Conservation (phyloP, 2,113 vertebrate species). For the Tichodroma muraria region DNA sequence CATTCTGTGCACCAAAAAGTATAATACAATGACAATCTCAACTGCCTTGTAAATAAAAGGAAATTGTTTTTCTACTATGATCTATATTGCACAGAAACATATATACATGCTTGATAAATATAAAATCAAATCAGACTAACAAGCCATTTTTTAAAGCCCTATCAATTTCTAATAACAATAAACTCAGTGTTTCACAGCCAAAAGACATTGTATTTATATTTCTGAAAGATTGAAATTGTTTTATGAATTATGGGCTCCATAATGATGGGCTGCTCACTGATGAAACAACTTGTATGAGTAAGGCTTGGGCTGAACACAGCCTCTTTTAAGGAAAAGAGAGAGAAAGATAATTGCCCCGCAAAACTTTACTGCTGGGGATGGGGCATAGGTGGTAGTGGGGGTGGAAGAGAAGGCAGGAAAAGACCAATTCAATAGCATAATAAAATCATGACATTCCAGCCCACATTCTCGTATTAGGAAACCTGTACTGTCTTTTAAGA, state of each 20-base stretch:
- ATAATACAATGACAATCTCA: constrained; percentile 61
- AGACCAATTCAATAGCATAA: neutral
- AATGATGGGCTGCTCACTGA: neutral
- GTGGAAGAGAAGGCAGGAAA: neutral
- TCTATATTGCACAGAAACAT: constrained; percentile 27
- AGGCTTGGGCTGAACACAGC: neutral
- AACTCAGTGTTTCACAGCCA: neutral
- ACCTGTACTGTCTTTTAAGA: neutral
- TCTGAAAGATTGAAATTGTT: neutral
- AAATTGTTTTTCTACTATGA: constrained; percentile 62
- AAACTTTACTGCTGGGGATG: neutral
- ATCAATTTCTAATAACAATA: constrained; percentile 16
- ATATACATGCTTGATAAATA: constrained; percentile 29
- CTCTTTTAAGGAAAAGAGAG: neutral
- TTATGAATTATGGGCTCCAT: neutral
- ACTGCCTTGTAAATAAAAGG: constrained; percentile 69
- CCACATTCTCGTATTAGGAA: neutral
- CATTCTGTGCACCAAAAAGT: constrained; percentile 59
- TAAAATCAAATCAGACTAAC: constrained; percentile 17
- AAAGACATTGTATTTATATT: neutral
- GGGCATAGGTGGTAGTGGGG: too few species aligned
- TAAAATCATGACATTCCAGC: neutral
- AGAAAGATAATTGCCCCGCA: neutral
- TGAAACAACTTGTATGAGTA: neutral
- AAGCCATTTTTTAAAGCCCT: neutral